Base-by-base conservation (phyloP, 2,888 invertebrate genomes). In the Cerastoderma edule region DNA sequence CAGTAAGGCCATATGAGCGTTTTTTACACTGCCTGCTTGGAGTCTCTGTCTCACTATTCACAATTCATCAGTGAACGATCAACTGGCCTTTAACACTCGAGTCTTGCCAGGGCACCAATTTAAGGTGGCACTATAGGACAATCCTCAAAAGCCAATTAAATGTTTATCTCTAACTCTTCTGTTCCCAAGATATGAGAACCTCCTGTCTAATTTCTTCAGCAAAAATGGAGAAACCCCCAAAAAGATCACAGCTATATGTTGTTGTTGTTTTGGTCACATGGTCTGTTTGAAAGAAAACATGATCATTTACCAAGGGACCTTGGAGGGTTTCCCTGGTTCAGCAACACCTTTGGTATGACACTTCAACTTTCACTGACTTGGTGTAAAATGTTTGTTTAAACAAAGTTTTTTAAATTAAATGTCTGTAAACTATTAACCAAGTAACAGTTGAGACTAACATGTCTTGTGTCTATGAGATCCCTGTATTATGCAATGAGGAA, bases 401-500 rank as follows among this genome's bases (percentile, higher is more conserved):
- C 4, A 22, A 48, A 48, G 8, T 53, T 53, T 27, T 13, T 10
- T 53, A 24, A 53, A 53, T 22, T 2, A n/a, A 2, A 53, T 2
- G 27, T 27, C 53, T 27, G 53, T 53, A 24, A 27, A 50, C 50
- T 50, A 1, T 39, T 5, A 50, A 2, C 50, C 50, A 22, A 50
- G 2, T 60, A 60, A 1, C 10, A 16, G 35, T 35, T 60, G 60
- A 60, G 60, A 60, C 60, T 60, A 50, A n/a, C n/a, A n/a, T n/a
- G 50, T n/a, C 22, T n/a, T 50, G 22, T n/a, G 60, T 60, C 60
- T 27, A 30, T 83, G 80, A 83, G 83, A 83, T 83, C 83, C 80
- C 80, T 78, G 80, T 83, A 78, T 76, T 80, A 83, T 78, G 80
- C 76, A 68, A 78, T 70, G 76, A 82, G 82, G 82, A 82, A 79